These are phyloP conservation scores for Nansenia antarctica DNA, from an alignment of 2,113 vertebrate species.

Conservation along the genomic window DNA sequence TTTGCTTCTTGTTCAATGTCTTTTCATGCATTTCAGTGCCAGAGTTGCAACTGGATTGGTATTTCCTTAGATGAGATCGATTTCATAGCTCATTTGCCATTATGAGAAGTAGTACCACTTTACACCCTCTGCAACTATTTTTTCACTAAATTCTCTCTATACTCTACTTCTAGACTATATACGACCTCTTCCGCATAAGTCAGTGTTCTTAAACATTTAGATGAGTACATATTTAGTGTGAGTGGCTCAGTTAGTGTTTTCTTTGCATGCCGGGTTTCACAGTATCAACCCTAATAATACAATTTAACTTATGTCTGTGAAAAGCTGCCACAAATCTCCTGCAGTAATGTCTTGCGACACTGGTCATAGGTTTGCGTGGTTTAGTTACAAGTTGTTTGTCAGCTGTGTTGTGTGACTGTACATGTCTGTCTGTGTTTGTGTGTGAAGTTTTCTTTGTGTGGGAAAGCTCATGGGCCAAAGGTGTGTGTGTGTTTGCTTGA, in stretches of 20 bases:
- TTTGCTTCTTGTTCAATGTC: slow-evolving; percentile 28
- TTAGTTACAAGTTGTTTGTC: slow-evolving; percentile 15
- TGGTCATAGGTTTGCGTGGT: slow-evolving; percentile 14
- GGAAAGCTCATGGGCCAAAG: slow-evolving; percentile 52
- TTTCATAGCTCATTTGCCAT: slow-evolving; percentile 38
- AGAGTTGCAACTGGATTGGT: slow-evolving; percentile 29
- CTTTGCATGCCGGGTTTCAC: slow-evolving; percentile 49
- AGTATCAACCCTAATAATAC: slow-evolving; percentile 4
- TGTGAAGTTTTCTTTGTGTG: slow-evolving; percentile 32
- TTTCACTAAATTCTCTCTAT: slow-evolving; percentile 14
- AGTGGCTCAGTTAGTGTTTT: slow-evolving; percentile 44
- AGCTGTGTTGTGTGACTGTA: neutral
- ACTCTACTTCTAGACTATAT: slow-evolving; percentile 17
- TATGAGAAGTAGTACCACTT: slow-evolving; percentile 29
- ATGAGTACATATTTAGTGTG: neutral
- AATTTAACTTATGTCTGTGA: too few relatives aligned
- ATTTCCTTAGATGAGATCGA: slow-evolving; percentile 17
- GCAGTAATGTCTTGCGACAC: neutral
- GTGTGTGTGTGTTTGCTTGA: slow-evolving; percentile 35
- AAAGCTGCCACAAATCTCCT: slow-evolving; percentile 27
- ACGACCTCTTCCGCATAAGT: slow-evolving; percentile 13
- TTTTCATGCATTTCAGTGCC: slow-evolving; percentile 36
- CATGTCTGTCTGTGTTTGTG: slow-evolving; percentile 29
- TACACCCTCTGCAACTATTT: neutral
- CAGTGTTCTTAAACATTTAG: slow-evolving; percentile 41